Evolutionary conservation across 2,797 vertebrate species (phyloP).

Genomic region (Rhabdomys pumilio): DNA sequence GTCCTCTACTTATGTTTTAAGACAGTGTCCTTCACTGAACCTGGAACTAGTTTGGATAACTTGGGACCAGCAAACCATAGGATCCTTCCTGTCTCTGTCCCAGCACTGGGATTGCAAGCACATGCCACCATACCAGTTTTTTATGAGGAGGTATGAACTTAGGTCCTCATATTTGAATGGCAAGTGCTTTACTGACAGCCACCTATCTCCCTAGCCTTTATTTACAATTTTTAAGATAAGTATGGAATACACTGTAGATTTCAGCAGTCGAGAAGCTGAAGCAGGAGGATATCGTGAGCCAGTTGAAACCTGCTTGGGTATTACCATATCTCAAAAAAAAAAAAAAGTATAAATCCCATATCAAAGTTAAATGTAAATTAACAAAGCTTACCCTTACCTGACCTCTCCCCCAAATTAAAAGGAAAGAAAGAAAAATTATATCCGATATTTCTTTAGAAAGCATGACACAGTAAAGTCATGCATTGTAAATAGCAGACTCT

Average conservation of each 20-base stretch:
- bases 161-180: not conserved
- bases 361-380: not conserved
- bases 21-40: not conserved
- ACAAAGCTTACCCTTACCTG: not conserved
- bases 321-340: not conserved
- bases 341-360: not conserved
- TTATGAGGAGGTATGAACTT: not conserved
- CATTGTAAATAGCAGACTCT: not conserved
- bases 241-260: not conserved
- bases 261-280: not conserved
- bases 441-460: not conserved
- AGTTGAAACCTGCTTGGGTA: not conserved
- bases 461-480: not conserved
- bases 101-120: not conserved
- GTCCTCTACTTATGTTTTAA: not conserved
- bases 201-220: not conserved
- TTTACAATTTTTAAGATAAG: not conserved
- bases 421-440: not conserved
- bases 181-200: not conserved
- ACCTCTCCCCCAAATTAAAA: not conserved
- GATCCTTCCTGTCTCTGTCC: not conserved
- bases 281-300: not conserved
- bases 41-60: not conserved
- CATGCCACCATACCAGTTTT: not conserved
- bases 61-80: not conserved